Conservation (phyloP, 2,797 vertebrate genomes). For the Etheostoma perlongum region DNA sequence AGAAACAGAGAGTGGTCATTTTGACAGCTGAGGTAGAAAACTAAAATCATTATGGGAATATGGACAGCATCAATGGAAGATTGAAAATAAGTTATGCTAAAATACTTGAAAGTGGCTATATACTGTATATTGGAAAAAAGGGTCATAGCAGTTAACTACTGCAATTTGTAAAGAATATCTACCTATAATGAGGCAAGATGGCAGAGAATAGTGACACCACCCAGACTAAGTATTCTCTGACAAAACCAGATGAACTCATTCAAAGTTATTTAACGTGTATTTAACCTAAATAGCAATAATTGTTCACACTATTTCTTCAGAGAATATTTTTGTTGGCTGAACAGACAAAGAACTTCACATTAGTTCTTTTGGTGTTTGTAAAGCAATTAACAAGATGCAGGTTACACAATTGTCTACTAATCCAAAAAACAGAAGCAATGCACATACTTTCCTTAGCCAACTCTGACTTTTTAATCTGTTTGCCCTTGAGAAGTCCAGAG, state of each 20-base stretch:
- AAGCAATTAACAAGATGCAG: not conserved
- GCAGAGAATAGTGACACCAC: no score
- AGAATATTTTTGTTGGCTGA: no score
- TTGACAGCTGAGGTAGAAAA: constrained; percentile 38
- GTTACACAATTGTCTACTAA: not conserved
- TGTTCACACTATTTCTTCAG: no score
- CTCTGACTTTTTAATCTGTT: constrained; percentile 52
- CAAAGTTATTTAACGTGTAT: no score
- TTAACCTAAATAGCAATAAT: no score
- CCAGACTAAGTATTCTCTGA: no score
- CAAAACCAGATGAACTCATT: no score
- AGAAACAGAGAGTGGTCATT: constrained; percentile 34
- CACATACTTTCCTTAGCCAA: not conserved
- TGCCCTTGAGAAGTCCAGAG: constrained; percentile 34
- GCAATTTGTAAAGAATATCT: not conserved
- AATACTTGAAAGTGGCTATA: constrained; percentile 10
- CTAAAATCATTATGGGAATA: not conserved
- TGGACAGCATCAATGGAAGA: constrained; percentile 30
- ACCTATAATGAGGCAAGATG: no score
- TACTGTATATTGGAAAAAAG: not conserved
- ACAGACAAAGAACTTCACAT: not conserved
- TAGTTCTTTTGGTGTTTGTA: not conserved
- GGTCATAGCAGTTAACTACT: constrained; percentile 10
- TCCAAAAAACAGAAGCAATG: not conserved
- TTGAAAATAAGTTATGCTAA: not conserved